Evolutionary conservation across 2,797 vertebrate genomes (phyloP).

Genomic region (Crenichthys baileyi): DNA sequence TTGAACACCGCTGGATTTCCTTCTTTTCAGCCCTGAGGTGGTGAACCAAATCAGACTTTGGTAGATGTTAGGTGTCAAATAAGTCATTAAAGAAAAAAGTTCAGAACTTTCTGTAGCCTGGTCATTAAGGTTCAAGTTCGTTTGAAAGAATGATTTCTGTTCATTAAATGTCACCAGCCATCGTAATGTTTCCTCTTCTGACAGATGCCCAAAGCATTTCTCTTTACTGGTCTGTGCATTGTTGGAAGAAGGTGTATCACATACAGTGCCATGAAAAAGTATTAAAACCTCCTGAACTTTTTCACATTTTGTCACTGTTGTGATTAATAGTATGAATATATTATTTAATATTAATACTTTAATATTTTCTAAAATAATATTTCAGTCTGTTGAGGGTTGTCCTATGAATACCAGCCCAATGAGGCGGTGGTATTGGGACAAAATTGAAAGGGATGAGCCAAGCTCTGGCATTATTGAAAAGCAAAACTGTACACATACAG

Average conservation of each 20-base stretch:
- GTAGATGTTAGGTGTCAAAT: constrained; percentile 15
- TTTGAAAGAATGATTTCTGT: constrained; percentile 18
- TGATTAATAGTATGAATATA: too few species aligned
- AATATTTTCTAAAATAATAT: too few species aligned
- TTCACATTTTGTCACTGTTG: neutral
- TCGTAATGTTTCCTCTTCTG: neutral
- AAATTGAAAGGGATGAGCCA: too few species aligned
- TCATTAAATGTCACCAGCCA: constrained; percentile 4
- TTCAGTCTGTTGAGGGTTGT: too few species aligned
- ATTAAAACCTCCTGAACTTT: neutral
- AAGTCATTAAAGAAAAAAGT: constrained; percentile 10
- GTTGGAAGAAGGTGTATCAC: constrained; percentile 11
- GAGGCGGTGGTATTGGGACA: too few species aligned
- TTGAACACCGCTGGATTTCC: constrained; percentile 55
- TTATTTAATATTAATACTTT: too few species aligned
- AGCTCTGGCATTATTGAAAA: too few species aligned
- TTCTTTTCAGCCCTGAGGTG: constrained; percentile 24
- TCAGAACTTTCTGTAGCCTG: constrained; percentile 1
- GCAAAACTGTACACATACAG: too few species aligned
- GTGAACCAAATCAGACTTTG: constrained; percentile 27
- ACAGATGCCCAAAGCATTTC: constrained; percentile 11
- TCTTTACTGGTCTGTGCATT: constrained; percentile 6
- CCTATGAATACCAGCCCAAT: too few species aligned
- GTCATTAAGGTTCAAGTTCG: constrained; percentile 17
- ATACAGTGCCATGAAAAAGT: neutral